Evolutionary conservation across 2,113 vertebrate species (phyloP).

Genomic region (Calonectris borealis): DNA sequence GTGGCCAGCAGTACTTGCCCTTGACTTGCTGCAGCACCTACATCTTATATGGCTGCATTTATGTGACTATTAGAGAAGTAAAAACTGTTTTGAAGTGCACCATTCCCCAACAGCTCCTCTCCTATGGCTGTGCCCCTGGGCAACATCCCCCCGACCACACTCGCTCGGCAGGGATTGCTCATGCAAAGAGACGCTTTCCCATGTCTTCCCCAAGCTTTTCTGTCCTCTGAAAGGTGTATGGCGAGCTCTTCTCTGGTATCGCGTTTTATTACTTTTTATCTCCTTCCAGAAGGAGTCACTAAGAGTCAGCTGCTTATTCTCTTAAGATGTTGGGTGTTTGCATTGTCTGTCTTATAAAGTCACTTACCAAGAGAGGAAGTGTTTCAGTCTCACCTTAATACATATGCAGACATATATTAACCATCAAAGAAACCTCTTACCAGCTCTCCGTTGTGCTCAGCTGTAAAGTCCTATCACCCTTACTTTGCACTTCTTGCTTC

Average conservation of each 20-base stretch:
- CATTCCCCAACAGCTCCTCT: background rate
- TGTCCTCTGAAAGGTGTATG: background rate
- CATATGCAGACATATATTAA: background rate
- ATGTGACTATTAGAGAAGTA: background rate
- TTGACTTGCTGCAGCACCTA: background rate
- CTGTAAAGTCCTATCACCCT: background rate
- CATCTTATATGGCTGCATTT: background rate
- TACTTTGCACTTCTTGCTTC: background rate
- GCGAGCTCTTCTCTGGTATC: rapidly evolving
- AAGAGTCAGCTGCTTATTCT: background rate
- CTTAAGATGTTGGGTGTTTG: background rate
- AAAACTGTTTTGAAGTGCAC: background rate
- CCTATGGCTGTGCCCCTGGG: background rate
- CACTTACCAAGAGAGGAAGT: background rate
- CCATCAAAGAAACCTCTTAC: background rate
- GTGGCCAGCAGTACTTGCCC: background rate
- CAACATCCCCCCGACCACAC: background rate
- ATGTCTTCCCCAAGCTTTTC: background rate
- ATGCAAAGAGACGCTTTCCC: background rate
- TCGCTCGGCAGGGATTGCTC: background rate
- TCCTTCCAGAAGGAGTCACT: background rate
- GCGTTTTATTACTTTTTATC: background rate
- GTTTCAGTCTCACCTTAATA: background rate
- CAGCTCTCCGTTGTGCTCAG: background rate
- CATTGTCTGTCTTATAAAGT: background rate